Base-by-base conservation (phyloP, 2,113 vertebrate genomes). In the Paradisaea rubra region DNA sequence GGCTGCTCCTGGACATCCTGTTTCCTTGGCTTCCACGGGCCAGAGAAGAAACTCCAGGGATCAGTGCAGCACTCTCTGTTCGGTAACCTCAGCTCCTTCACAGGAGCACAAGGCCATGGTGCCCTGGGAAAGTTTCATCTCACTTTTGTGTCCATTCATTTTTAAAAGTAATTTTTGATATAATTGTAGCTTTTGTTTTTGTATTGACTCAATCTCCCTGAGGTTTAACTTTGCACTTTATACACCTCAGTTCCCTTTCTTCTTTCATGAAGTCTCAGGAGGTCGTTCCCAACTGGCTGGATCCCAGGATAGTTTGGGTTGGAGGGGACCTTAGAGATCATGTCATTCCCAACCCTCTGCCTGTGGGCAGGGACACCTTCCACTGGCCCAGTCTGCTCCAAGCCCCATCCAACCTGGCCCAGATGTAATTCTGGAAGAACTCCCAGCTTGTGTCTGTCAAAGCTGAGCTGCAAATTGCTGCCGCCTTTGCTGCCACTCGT, bases 401-500 rank as follows among this genome's bases (percentile, higher is more conserved):
- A 47, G 23, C 47, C n/a, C 28, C 2, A 0, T 41, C 39, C 64
- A 87, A 1, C 54, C 45, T 37, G 77, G 6, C 39, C 44, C 50
- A 28, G 0, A 39, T 27, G 66, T 20, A 19, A 11, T 31, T 49
- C 14, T 53, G 56, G 27, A 83, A 23, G 23, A 64, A 2, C 6
- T 7, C 47, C 4, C 23, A 33, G 15, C 24, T 57, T n/a, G 16
- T 76, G 31, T 33, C 54, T 45, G 1, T 13, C 59, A 24, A n/a
- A 54, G 41, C 52, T 6, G 53, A 16, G 42, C 68, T 63, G 61
- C 73, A 53, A 6, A 13, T 25, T 5, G 33, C 41, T 47, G 61
- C 54, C 28, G 11, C 1, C 15, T 2, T 18, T 56, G 28, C 53
- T 53, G 68, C 39, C 9, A 0, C 25, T 25, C 23, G 0, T 22